Evolutionary conservation across 2,888 invertebrate genomes (phyloP), one percentile per base, ranked within the genome.

Genomic region (Zhuqinia jingwanae): DNA sequence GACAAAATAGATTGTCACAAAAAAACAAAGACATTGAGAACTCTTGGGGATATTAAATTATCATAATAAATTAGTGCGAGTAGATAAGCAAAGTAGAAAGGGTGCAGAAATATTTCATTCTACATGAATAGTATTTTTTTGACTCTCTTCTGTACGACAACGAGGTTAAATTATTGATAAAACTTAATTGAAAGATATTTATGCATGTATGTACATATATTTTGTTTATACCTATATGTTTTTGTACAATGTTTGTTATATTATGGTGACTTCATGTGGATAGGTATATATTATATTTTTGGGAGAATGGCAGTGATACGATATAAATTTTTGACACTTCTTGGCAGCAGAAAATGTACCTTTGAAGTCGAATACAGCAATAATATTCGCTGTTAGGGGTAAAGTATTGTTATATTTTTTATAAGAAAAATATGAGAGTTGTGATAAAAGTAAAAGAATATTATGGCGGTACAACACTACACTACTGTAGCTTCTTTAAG

Each of bases 1-100:
- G 85, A 85, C 85, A 85, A 85, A n/a, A 80, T 85, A 36, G 79
- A 73, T 65, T 75, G 73, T 68, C 68, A 68, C 79, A 79, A 77
- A 77, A 77, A 60, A 77, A 60, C 73, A 73, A 73, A 73, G 73
- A n/a, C 75, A 75, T 53, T 75, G 53, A 36, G 36, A 56, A 53
- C 25, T 53, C n/a, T 53, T 27, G 6, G 15, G 15, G 0, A 45
- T 30, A 56, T 75, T 75, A 53, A 75, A 56, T 75, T 75, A 53
- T 56, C 30, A 75, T 75, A 75, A 53, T 75, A 56, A 56, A 53
- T 75, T 75, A 75, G 30, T 36, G 30, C 53, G 68, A 63, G 68
- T 25, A 22, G 11, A 25, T 25, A 8, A 73, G 47, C 15, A 53
- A 2, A 27, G 36, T 56, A 53, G 56, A 42, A 68, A 20, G 36